Evolutionary conservation across 1,140 invertebrate species (phyloP), one percentile per base, ranked within the genome.

Genomic region (Stegodyphus mimosarum): DNA sequence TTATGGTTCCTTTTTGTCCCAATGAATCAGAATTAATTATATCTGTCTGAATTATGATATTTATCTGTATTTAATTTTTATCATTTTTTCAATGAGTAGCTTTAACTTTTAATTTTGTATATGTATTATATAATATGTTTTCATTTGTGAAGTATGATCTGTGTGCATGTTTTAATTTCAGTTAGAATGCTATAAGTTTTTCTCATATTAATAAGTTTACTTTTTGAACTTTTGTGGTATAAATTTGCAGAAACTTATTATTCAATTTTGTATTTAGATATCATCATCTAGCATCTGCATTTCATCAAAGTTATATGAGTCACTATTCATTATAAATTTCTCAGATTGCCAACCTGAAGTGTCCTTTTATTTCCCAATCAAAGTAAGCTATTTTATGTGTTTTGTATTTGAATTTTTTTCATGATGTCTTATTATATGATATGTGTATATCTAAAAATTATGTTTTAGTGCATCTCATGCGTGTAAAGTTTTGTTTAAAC

Each of bases 251-350:
- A 33, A 11, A 64, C 13, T 10, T 69, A 17, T 49, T 84, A 13
- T 76, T 15, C 55, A 60, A 60, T 11, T 60, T 17, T 67, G 9
- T 1, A 17, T n/a, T 67, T n/a, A 85, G 83, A 55, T 78, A 50
- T 85, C 83, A 18, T 17, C 72, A 5, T 77, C 53, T 18, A 85
- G 52, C 18, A 77, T 85, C 13, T 85, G 83, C 66, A 55, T 85
- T 77, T 53, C 83, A 15, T 74, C 83, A 17, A 85, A 85, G 17
- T 33, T 85, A 48, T 85, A 71, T 78, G 83, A 85, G 15, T 74
- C 74, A 50, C 64, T 85, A 15, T 72, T 69, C 9, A 72, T 85
- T n/a, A 77, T 85, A 18, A 85, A 77, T 64, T 17, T 85, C 7
- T 69, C 66, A 48, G 74, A 72, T 33, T 18, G 17, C 5, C 81